These are phyloP conservation scores for Trichonephila clavata DNA, from an alignment of 1,140 invertebrate species.

Conservation along the genomic window DNA sequence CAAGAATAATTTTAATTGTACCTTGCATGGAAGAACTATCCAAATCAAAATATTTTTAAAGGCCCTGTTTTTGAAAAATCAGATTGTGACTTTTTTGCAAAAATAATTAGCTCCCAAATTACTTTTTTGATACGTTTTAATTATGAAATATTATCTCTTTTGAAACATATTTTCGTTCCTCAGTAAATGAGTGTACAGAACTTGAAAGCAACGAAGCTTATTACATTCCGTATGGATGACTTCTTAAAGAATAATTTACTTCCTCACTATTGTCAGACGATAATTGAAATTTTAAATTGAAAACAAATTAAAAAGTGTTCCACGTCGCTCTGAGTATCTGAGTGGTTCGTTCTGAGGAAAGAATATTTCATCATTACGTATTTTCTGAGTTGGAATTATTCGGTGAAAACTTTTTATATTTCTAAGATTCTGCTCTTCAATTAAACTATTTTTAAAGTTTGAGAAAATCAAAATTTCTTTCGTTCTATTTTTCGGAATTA, in stretches of 20 bases:
- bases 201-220: not conserved
- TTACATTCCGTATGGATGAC: not conserved
- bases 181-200: no score
- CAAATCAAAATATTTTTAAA: no score
- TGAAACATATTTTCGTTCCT: no score
- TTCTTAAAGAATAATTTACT: not conserved
- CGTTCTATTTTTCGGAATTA: not conserved
- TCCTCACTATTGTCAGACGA: not conserved
- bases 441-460: not conserved
- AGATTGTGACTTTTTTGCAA: not conserved
- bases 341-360: not conserved
- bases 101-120: not conserved
- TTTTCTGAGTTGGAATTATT: not conserved
- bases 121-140: no score
- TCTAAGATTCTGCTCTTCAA: not conserved
- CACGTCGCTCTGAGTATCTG: not conserved
- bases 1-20: no score
- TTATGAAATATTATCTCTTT: no score
- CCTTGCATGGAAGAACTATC: no score
- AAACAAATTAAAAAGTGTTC: not conserved
- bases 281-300: constrained; percentile 19
- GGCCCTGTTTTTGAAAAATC: no score
- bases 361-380: not conserved
- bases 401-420: not conserved
- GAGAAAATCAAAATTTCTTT: not conserved